A percentile compares a stretch with the other conserved stretches of the same genome.
Evolutionary conservation across 2,797 vertebrate species (phyloP).

Genomic region (Glyptemys insculpta): DNA sequence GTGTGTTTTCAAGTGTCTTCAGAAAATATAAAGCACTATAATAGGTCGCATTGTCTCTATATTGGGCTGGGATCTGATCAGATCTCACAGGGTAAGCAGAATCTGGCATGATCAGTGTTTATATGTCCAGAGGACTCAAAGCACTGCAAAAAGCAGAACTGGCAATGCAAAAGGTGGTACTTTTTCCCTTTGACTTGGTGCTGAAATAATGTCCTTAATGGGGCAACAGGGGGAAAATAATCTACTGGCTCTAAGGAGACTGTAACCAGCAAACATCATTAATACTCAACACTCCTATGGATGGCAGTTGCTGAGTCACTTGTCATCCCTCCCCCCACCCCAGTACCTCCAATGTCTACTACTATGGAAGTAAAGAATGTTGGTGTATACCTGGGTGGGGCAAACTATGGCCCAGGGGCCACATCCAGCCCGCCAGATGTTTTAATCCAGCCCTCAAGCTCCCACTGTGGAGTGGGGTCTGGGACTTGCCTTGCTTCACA

Average conservation of each 20-base stretch:
- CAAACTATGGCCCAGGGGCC: no score
- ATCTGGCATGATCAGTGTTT: background rate
- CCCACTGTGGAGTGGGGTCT: no score
- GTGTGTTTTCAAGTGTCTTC: background rate
- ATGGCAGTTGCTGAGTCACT: conserved; percentile 46
- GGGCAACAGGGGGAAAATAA: background rate
- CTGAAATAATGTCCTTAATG: background rate
- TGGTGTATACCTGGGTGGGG: background rate
- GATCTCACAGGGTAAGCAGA: background rate
- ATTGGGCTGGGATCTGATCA: background rate
- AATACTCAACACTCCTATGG: background rate
- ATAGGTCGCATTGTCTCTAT: background rate
- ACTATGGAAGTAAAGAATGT: background rate
- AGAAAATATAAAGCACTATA: background rate
- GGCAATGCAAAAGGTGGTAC: background rate
- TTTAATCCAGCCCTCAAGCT: no score
- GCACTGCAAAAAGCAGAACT: background rate
- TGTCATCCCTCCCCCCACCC: background rate
- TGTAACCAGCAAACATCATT: background rate
- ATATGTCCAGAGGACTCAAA: background rate
- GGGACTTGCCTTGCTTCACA: no score
- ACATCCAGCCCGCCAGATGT: no score
- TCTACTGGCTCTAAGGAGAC: conserved; percentile 4
- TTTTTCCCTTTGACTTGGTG: background rate
- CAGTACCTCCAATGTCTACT: conserved; percentile 32